Conservation (phyloP, 2,888 invertebrate genomes). For the Ctenicera cuprea region DNA sequence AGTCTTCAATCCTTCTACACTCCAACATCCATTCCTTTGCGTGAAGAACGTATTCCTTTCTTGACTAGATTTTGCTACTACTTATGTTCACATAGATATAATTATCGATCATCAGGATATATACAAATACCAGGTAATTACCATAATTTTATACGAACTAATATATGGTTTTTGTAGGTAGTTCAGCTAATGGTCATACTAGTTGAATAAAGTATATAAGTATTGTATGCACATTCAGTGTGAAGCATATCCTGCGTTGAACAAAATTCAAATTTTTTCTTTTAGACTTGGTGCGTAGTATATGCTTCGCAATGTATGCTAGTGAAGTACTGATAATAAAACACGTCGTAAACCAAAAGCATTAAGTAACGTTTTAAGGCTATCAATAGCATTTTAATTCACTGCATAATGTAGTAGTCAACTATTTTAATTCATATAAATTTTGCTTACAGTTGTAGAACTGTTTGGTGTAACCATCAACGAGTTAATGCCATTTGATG, state of each 20-base stretch:
- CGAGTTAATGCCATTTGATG: slow-evolving; percentile 19
- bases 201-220: slow-evolving; percentile 11
- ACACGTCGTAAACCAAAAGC: neutral
- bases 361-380: neutral
- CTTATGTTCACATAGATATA: slow-evolving; percentile 22
- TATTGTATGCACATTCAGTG: slow-evolving; percentile 12
- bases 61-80: slow-evolving; percentile 45
- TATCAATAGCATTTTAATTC: slow-evolving; percentile 17
- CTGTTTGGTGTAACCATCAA: slow-evolving; percentile 15
- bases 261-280: neutral
- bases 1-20: slow-evolving; percentile 72
- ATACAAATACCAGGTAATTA: slow-evolving; percentile 18
- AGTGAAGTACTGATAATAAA: slow-evolving; percentile 16
- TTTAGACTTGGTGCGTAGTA: neutral
- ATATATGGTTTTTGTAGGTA: slow-evolving; percentile 4
- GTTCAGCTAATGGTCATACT: slow-evolving; percentile 18
- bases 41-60: slow-evolving; percentile 59
- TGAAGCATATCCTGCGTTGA: slow-evolving; percentile 1
- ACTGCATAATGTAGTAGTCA: slow-evolving; percentile 16
- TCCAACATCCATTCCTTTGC: slow-evolving; percentile 70
- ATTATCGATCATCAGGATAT: slow-evolving; percentile 6
- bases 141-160: slow-evolving; percentile 6
- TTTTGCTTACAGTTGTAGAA: neutral
- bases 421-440: slow-evolving; percentile 1
- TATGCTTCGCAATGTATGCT: slow-evolving; percentile 16